Evolutionary conservation across 2,797 vertebrate genomes (phyloP).

Genomic region (Phataginus tetradactyla): DNA sequence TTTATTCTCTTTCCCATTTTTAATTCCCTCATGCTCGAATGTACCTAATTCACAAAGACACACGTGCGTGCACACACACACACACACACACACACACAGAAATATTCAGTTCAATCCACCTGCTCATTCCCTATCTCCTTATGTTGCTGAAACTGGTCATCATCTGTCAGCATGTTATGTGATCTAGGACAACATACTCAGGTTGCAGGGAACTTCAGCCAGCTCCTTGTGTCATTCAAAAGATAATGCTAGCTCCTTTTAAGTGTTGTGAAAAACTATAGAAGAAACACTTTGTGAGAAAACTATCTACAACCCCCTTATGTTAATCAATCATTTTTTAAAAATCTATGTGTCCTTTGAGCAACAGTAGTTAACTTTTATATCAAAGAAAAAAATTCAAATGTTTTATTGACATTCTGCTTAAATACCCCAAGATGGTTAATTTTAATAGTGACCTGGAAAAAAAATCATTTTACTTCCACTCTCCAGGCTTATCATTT

Average conservation of each 20-base stretch:
- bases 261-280: not conserved
- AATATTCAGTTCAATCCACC: not conserved
- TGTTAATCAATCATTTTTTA: not conserved
- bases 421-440: not conserved
- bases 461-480: not conserved
- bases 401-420: not conserved
- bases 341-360: not conserved
- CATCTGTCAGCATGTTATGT: not conserved
- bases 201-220: not conserved
- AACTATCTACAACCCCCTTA: not conserved
- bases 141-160: not conserved
- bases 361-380: not conserved
- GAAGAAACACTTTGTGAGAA: not conserved
- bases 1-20: slow-evolving; percentile 1
- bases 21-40: not conserved
- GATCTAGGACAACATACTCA: not conserved
- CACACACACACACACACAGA: not conserved
- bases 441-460: not conserved
- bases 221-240: not conserved
- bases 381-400: not conserved
- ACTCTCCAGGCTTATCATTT: not conserved
- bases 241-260: not conserved
- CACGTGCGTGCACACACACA: not conserved
- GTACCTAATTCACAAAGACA: not conserved
- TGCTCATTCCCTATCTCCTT: not conserved